A percentile compares a stretch with the other conserved stretches of the same genome.
Conservation (phyloP, 2,888 invertebrate genomes). For the Cephus spinipes region DNA sequence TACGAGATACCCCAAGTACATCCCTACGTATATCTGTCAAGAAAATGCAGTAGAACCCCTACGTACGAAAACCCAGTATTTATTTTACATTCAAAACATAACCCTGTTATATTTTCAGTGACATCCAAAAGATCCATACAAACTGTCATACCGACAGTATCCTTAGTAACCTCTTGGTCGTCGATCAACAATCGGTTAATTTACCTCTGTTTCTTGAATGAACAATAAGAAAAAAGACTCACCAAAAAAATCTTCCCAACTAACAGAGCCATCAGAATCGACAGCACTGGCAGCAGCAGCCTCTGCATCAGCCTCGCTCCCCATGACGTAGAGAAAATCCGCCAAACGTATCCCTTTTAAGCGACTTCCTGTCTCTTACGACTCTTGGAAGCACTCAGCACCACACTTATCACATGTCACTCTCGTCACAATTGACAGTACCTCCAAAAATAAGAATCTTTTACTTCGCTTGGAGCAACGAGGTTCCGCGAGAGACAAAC, state of each 20-base stretch:
- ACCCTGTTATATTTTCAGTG: background rate
- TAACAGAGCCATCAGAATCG: constrained; percentile 78
- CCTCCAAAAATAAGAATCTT: background rate
- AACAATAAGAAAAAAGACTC: constrained; percentile 53
- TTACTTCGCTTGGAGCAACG: constrained; percentile 5
- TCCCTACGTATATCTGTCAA: background rate
- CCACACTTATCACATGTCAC: constrained; percentile 18
- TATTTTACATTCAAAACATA: background rate
- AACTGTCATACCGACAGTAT: background rate
- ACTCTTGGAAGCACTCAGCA: background rate
- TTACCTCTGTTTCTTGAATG: background rate
- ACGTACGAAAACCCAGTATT: background rate
- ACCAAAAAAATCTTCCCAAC: constrained; percentile 82
- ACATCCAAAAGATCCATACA: background rate
- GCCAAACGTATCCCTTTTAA: background rate
- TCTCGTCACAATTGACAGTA: background rate
- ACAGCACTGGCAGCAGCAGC: constrained; percentile 66
- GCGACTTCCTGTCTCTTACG: background rate
- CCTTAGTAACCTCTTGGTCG: background rate
- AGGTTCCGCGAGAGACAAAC: background rate
- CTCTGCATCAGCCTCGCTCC: constrained; percentile 48
- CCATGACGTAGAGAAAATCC: constrained; percentile 36
- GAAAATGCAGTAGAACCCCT: background rate
- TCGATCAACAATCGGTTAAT: background rate
- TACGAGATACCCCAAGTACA: too few relatives aligned